Evolutionary conservation across 2,113 vertebrate species (phyloP), one percentile per base, ranked within the genome.

Genomic region (Turdus rufiventris): DNA sequence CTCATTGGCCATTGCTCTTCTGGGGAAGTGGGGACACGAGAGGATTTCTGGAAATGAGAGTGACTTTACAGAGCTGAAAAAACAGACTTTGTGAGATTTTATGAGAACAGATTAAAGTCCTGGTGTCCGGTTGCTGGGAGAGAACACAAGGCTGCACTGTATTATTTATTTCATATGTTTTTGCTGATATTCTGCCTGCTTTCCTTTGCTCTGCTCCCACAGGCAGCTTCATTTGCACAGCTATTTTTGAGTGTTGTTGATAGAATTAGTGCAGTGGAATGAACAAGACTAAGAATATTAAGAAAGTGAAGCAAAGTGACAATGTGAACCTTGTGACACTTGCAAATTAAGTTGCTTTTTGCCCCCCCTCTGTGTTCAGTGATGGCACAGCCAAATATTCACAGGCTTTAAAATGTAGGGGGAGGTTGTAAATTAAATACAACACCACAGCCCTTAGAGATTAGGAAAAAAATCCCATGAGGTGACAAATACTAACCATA

Each of bases 1-100:
- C 40, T 95, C 84, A 53, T 88, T 79, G 94, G 77, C 88, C 72
- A 38, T 23, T 61, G 42, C 81, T 95, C 87, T 96, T 82, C 61
- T 85, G 72, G 43, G 89, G 40, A 26, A 63, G 38, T 50, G 47
- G 38, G 72, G 62, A 79, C 54, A 62, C 53, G 29, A 81, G 42
- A 51, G 70, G 57, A 70, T 93, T 93, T 89, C 70, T 78, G 34
- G 51, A 45, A 85, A 72, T 60, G 68, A 57, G 68, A 57, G 29
- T 29, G 51, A 56, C 36, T 77, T 83, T 43, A 36, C 11, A 85
- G 57, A 79, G 62, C 72, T 85, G 7, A 72, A 65, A 65, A 45
- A 76, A 68, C 24, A 78, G 62, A 62, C 60, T 95, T 67, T 13
- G 48, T 79, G 50, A 60, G 67, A 24, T 43, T 54, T 38, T 33